Evolutionary conservation across 2,888 invertebrate species (phyloP).

Genomic region (Hecatera dysodea): DNA sequence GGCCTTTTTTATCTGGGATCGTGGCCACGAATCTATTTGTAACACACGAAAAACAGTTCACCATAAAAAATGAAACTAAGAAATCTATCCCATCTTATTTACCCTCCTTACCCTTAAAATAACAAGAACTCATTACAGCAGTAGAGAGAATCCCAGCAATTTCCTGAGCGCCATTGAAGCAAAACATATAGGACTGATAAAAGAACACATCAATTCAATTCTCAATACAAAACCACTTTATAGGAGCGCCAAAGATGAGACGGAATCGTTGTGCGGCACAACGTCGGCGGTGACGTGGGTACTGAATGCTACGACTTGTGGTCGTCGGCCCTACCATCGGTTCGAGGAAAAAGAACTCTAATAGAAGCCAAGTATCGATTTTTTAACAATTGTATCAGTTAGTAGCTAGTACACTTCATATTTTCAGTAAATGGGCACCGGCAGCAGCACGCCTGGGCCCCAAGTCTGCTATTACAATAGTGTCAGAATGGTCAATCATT

Average conservation of each 20-base stretch:
- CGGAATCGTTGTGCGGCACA: conserved; percentile 76
- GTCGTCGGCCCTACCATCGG: conserved; percentile 65
- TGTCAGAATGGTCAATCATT: too few species aligned
- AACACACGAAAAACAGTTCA: neutral
- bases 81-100: conserved; percentile 7
- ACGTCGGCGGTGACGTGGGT: conserved; percentile 81
- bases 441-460: too few species aligned
- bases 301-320: conserved; percentile 72
- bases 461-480: too few species aligned
- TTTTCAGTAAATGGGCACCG: too few species aligned
- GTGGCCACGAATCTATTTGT: neutral
- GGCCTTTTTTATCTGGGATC: too few species aligned
- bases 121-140: conserved; percentile 59
- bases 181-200: conserved; percentile 67
- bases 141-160: conserved; percentile 62
- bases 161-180: conserved; percentile 59
- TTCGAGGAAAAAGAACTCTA: neutral
- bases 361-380: too few species aligned
- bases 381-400: too few species aligned
- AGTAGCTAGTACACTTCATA: too few species aligned
- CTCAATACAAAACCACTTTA: conserved; percentile 86
- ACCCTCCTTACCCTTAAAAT: conserved; percentile 30
- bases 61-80: conserved; percentile 11
- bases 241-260: conserved; percentile 80
- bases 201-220: conserved; percentile 81